Conservation (phyloP, 2,888 invertebrate species). For the Spicauda simplicius region DNA sequence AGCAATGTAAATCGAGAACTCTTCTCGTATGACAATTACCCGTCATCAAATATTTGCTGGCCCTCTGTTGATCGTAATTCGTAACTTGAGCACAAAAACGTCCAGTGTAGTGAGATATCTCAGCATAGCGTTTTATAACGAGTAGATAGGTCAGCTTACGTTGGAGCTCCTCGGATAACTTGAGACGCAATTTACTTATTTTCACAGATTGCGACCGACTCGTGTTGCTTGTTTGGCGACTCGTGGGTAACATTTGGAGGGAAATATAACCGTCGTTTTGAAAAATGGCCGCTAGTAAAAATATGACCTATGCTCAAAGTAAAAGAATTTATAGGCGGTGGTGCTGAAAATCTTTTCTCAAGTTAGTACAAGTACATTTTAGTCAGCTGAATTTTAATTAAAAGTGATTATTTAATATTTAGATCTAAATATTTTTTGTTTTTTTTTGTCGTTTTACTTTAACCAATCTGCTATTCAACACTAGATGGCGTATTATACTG, state of each 20-base stretch:
- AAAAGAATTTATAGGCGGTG: background rate
- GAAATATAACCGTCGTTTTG: constrained; percentile 24
- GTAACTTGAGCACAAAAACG: constrained; percentile 64
- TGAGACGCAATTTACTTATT: constrained; percentile 68
- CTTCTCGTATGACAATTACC: constrained; percentile 78
- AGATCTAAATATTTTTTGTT: background rate
- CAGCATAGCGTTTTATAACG: background rate
- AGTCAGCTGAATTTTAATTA: background rate
- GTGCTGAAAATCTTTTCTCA: background rate
- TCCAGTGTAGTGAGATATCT: constrained; percentile 40
- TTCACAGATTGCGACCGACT: constrained; percentile 61
- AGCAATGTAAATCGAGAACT: constrained; percentile 53
- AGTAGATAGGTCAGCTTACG: constrained; percentile 44
- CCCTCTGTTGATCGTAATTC: constrained; percentile 75
- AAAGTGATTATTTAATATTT: background rate
- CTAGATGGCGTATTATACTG: constrained; percentile 16
- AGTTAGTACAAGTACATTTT: background rate
- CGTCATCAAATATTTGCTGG: constrained; percentile 79
- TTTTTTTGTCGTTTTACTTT: background rate
- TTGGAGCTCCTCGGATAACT: constrained; percentile 49
- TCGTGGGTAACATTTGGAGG: constrained; percentile 63
- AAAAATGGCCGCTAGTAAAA: constrained; percentile 23
- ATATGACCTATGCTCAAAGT: background rate
- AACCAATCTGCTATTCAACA: constrained; percentile 15
- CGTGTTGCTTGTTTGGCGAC: constrained; percentile 79